Evolutionary conservation across 2,113 vertebrate genomes (phyloP).

Genomic region (Alces alces): DNA sequence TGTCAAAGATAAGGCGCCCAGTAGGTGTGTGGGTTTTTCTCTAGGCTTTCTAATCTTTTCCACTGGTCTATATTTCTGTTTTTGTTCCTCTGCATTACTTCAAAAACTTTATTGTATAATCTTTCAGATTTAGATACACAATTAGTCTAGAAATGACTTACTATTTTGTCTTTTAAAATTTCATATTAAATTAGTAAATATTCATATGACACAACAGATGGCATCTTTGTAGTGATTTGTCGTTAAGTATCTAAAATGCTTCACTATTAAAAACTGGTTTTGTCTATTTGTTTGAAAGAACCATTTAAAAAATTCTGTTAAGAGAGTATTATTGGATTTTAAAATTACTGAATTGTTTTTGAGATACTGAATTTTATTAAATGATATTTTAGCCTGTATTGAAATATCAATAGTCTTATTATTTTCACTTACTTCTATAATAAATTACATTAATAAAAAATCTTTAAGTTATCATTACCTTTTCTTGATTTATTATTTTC

Average conservation of each 20-base stretch:
- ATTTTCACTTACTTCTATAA: not conserved
- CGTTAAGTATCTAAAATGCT: not conserved
- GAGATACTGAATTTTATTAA: not conserved
- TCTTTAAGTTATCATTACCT: not conserved
- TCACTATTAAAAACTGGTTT: not conserved
- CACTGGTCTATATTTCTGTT: not conserved
- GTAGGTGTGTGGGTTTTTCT: not conserved
- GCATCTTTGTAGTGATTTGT: not conserved
- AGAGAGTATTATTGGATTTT: not conserved
- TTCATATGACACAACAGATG: not conserved
- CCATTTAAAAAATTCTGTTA: not conserved
- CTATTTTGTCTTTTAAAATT: not conserved
- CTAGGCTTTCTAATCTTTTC: not conserved
- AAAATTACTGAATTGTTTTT: not conserved
- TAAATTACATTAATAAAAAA: slow-evolving; percentile 8
- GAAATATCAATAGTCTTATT: not conserved
- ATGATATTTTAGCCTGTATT: not conserved
- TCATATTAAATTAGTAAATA: not conserved
- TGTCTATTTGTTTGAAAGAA: not conserved
- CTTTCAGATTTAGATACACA: not conserved
- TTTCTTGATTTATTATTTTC: slow-evolving; percentile 27
- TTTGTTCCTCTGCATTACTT: not conserved
- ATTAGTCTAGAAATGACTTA: not conserved
- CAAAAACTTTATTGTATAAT: not conserved
- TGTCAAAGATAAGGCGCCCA: not conserved